Percentiles rank a stretch among this genome's conserved stretches.
phyloP scores from a whole-genome alignment of 2,888 invertebrate genomes.

The Eugnorisma glareosa region DNA sequence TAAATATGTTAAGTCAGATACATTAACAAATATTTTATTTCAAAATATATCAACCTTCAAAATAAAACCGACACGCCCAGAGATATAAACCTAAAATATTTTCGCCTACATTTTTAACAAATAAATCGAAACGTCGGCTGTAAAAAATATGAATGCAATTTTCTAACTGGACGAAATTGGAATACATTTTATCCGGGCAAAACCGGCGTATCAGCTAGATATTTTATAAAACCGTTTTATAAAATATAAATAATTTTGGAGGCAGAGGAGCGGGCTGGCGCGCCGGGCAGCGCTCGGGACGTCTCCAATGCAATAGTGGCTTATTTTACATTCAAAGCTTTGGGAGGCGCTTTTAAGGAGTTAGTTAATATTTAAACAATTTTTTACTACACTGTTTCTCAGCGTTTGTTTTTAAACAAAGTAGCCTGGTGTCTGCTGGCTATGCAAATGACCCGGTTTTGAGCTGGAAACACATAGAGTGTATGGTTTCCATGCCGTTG shows the following conservation, averaged over 20 bases:
- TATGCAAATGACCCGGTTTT: slow-evolving; percentile 67
- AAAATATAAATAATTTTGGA: slow-evolving; percentile 58
- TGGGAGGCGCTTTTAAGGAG: slow-evolving; percentile 72
- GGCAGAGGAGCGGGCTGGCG: slow-evolving; percentile 24
- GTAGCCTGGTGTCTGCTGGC: slow-evolving; percentile 23
- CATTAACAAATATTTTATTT: slow-evolving; percentile 13
- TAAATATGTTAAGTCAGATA: too few species aligned
- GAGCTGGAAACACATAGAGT: slow-evolving; percentile 57
- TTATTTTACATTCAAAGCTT: slow-evolving; percentile 77
- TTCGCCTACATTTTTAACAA: slow-evolving; percentile 32
- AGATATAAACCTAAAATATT: slow-evolving; percentile 25
- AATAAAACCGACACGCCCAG: neutral
- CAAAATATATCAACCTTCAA: slow-evolving; percentile 3
- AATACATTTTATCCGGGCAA: slow-evolving; percentile 51
- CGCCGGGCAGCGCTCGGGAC: slow-evolving; percentile 38
- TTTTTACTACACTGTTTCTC: slow-evolving; percentile 43
- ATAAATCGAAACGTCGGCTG: slow-evolving; percentile 23
- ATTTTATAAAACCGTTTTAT: slow-evolving; percentile 55
- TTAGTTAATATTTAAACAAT: slow-evolving; percentile 73
- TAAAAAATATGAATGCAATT: slow-evolving; percentile 56
- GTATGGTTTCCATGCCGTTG: slow-evolving; percentile 69
- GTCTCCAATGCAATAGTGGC: slow-evolving; percentile 74
- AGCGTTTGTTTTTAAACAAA: slow-evolving; percentile 43
- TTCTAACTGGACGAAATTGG: slow-evolving; percentile 50
- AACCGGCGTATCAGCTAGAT: slow-evolving; percentile 50